Conservation (phyloP, 2,888 invertebrate genomes). For the Eubasilissa splendida region DNA sequence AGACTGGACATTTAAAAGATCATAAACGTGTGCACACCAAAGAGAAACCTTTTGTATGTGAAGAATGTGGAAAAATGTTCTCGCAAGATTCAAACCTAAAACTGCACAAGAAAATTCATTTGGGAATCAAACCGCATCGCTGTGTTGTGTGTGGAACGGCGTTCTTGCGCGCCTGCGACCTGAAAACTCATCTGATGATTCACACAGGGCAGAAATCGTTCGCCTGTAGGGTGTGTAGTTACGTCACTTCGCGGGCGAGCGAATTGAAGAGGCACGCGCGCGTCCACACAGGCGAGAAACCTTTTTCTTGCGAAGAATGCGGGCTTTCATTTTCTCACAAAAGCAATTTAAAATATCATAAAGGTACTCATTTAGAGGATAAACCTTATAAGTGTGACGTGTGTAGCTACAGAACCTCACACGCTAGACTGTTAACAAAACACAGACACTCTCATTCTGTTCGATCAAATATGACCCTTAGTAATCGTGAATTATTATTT, state of each 20-base stretch:
- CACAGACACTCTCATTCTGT: too few species aligned
- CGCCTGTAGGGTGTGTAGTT: background rate
- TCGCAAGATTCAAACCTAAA: background rate
- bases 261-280: background rate
- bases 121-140: background rate
- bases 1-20: background rate
- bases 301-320: background rate
- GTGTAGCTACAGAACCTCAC: too few species aligned
- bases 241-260: background rate
- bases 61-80: constrained; percentile 11
- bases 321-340: background rate
- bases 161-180: background rate
- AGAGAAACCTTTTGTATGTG: constrained; percentile 28
- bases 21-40: background rate
- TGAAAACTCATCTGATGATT: background rate
- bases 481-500: too few species aligned
- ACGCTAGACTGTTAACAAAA: too few species aligned
- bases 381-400: too few species aligned
- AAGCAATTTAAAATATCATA: too few species aligned
- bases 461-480: too few species aligned
- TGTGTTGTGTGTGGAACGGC: background rate
- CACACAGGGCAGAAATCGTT: background rate
- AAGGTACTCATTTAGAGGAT: too few species aligned
- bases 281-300: background rate
- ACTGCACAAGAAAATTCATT: constrained; percentile 6